These are phyloP conservation scores for Enteromius afrohamiltoni DNA, from an alignment of 2,797 vertebrate species.

Conservation along the genomic window DNA sequence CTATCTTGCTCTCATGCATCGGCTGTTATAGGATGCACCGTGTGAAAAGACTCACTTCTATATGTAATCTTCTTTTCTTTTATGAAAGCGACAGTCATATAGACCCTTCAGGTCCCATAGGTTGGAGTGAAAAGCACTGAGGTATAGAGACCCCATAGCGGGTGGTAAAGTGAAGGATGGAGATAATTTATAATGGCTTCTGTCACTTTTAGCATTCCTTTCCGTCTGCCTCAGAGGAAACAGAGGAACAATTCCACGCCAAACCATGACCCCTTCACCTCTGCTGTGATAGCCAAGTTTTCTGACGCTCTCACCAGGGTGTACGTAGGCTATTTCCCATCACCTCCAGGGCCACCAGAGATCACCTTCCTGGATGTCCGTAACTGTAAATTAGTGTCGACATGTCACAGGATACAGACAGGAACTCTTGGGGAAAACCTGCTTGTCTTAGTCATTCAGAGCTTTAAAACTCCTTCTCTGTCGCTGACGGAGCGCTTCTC, in stretches of 20 bases:
- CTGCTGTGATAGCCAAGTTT: conserved; percentile 68
- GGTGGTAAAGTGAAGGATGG: conserved; percentile 55
- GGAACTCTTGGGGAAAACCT: not conserved
- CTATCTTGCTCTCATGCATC: conserved; percentile 15
- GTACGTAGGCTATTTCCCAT: conserved; percentile 12
- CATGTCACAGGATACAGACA: conserved; percentile 41
- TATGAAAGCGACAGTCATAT: conserved; percentile 40
- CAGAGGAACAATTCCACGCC: conserved; percentile 68
- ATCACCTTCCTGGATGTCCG: conserved; percentile 29
- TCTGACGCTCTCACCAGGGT: conserved; percentile 21
- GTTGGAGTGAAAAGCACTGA: conserved; percentile 65
- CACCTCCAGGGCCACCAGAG: conserved; percentile 12
- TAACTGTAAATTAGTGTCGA: conserved; percentile 44
- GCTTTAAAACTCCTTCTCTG: not conserved
- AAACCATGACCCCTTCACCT: conserved; percentile 64
- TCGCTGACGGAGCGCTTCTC: conserved; percentile 18
- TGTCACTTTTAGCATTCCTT: conserved; percentile 71
- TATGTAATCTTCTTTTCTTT: conserved; percentile 21
- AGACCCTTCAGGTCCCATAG: conserved; percentile 49
- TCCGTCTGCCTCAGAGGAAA: conserved; percentile 72
- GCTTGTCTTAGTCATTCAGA: conserved; percentile 29
- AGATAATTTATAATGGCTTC: conserved; percentile 73
- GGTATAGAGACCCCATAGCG: conserved; percentile 46
- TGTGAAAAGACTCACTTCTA: conserved; percentile 20
- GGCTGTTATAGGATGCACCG: conserved; percentile 7